phyloP scores from a whole-genome alignment of 2,888 invertebrate genomes.

The Allolobophora icterica region DNA sequence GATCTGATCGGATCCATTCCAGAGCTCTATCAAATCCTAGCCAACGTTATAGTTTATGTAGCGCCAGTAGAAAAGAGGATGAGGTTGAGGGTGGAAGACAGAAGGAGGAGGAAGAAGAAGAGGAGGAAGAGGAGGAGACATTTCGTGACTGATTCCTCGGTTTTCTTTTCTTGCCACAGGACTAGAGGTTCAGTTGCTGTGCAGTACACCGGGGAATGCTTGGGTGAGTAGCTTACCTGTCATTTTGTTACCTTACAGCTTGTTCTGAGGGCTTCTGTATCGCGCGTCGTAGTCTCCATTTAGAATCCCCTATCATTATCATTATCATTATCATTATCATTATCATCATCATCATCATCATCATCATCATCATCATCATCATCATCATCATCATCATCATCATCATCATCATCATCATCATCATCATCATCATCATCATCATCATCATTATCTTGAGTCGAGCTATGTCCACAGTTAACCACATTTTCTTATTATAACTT shows the following conservation, averaged over 20 bases:
- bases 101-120: not conserved
- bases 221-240: not conserved
- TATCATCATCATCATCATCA: not conserved
- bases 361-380: not conserved
- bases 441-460: not conserved
- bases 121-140: not conserved
- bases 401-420: not conserved
- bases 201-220: conserved; percentile 30
- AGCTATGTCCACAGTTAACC: too few species aligned
- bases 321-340: not conserved
- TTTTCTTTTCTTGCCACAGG: conserved; percentile 20
- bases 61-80: not conserved
- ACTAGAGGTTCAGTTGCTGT: not conserved
- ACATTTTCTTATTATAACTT: too few species aligned
- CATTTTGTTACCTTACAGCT: not conserved
- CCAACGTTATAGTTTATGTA: not conserved
- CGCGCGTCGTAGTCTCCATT: not conserved
- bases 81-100: not conserved
- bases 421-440: not conserved
- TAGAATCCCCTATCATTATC: not conserved
- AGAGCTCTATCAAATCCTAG: not conserved
- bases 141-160: not conserved
- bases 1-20: too few species aligned
- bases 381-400: not conserved
- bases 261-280: not conserved